Evolutionary conservation across 2,888 invertebrate genomes (phyloP).

Genomic region (Rhamphomyia laevipes): DNA sequence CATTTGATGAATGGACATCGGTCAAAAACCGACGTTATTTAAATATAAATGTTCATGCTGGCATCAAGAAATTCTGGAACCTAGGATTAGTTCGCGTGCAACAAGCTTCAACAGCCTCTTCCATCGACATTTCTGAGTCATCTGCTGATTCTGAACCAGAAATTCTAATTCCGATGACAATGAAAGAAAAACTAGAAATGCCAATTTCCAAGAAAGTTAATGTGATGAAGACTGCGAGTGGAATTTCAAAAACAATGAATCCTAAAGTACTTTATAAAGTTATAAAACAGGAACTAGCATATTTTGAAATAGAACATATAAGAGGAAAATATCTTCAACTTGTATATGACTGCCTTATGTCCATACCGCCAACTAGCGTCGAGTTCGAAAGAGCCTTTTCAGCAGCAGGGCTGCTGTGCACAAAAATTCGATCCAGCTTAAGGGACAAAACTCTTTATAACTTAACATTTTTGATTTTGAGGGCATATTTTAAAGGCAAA

Average conservation of each 20-base stretch:
- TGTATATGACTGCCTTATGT: not conserved
- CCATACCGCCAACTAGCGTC: conserved; percentile 2
- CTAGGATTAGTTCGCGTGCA: not conserved
- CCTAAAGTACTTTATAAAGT: not conserved
- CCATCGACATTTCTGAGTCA: not conserved
- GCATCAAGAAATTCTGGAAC: not conserved
- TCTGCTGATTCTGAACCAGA: not conserved
- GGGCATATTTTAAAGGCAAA: not conserved
- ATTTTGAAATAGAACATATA: not conserved
- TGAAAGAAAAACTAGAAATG: not conserved
- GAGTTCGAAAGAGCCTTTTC: conserved; percentile 4
- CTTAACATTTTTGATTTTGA: not conserved
- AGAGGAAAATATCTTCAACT: not conserved
- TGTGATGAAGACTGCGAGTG: not conserved
- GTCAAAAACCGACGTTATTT: conserved; percentile 1
- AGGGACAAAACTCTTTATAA: not conserved
- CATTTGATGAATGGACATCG: conserved; percentile 5
- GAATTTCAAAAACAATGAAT: not conserved
- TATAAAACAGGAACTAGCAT: conserved; percentile 1
- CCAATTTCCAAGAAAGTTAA: not conserved
- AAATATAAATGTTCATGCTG: conserved; percentile 4
- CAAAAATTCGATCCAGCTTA: conserved; percentile 4
- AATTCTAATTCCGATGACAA: not conserved
- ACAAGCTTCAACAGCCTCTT: not conserved
- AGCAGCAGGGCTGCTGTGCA: conserved; percentile 3